Evolutionary conservation across 2,797 vertebrate species (phyloP).

Genomic region (Myripristis jacobus): DNA sequence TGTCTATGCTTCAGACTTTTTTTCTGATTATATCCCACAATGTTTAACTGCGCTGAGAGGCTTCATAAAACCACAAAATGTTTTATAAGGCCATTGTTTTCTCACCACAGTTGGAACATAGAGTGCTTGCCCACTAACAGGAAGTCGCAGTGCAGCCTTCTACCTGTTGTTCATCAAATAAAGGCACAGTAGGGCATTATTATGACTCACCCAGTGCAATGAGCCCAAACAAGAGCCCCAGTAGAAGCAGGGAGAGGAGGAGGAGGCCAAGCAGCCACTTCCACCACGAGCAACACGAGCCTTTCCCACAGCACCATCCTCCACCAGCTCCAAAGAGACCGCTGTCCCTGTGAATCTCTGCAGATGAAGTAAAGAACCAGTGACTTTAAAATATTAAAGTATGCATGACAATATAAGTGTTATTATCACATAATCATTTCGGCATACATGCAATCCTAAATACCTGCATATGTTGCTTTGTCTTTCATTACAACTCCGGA

Average conservation of each 20-base stretch:
- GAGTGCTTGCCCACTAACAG: neutral
- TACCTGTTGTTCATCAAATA: neutral
- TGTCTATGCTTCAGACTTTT: neutral
- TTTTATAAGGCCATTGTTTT: neutral
- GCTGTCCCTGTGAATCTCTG: constrained; percentile 81
- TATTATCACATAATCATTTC: neutral
- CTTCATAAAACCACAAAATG: neutral
- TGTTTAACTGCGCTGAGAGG: neutral
- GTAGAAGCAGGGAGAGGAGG: constrained; percentile 90
- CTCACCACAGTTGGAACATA: neutral
- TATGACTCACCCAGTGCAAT: constrained; percentile 90
- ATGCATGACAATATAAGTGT: no score
- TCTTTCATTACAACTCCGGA: constrained; percentile 87
- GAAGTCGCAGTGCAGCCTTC: neutral
- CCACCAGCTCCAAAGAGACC: constrained; percentile 73
- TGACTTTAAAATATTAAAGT: no score
- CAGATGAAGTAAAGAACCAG: neutral
- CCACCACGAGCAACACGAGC: constrained; percentile 97
- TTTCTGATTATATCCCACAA: neutral
- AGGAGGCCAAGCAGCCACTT: constrained; percentile 97
- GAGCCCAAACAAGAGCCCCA: constrained; percentile 95
- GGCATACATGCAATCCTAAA: neutral
- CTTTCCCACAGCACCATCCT: constrained; percentile 77
- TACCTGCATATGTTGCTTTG: constrained; percentile 92
- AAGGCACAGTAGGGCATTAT: no score